A percentile compares a stretch with the other conserved stretches of the same genome.
phyloP scores from a whole-genome alignment of 2,797 vertebrate species.

The Silurus aristotelis region DNA sequence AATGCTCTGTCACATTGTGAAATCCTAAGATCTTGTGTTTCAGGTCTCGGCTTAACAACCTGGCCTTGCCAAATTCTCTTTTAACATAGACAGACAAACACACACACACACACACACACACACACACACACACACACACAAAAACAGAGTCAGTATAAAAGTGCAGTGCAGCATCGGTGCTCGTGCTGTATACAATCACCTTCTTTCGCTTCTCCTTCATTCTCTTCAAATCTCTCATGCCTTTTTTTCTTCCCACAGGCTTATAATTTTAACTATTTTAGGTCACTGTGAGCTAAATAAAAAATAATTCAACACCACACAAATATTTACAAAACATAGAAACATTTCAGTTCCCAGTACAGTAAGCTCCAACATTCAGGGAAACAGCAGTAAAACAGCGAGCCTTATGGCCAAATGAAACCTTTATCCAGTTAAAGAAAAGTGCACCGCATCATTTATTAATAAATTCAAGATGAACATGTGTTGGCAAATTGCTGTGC shows the following conservation, averaged over 20 bases:
- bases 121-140: not conserved
- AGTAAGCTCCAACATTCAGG: not conserved
- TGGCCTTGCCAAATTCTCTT: not conserved
- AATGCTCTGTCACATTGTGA: slow-evolving; percentile 24
- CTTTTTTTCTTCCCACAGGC: not conserved
- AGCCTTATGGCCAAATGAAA: not conserved
- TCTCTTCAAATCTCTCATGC: not conserved
- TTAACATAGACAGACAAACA: slow-evolving; percentile 4
- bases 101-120: slow-evolving; percentile 8
- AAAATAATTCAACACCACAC: not conserved
- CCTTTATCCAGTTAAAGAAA: not conserved
- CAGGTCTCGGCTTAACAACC: not conserved
- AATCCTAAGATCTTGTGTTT: slow-evolving; percentile 25
- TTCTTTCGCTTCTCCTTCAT: not conserved
- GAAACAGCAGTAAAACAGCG: not conserved
- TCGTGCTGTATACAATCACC: not conserved
- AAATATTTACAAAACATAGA: not conserved
- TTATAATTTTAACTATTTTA: not conserved
- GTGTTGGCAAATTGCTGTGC: not conserved
- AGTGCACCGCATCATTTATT: not conserved
- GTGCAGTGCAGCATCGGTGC: not conserved
- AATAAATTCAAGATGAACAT: not conserved
- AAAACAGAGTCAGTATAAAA: slow-evolving; percentile 10
- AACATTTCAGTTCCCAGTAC: not conserved
- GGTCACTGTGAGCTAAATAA: too few species aligned